Percentiles rank a stretch among this genome's conserved stretches.
Evolutionary conservation across 2,113 vertebrate genomes (phyloP).

Genomic region (Pavo muticus): DNA sequence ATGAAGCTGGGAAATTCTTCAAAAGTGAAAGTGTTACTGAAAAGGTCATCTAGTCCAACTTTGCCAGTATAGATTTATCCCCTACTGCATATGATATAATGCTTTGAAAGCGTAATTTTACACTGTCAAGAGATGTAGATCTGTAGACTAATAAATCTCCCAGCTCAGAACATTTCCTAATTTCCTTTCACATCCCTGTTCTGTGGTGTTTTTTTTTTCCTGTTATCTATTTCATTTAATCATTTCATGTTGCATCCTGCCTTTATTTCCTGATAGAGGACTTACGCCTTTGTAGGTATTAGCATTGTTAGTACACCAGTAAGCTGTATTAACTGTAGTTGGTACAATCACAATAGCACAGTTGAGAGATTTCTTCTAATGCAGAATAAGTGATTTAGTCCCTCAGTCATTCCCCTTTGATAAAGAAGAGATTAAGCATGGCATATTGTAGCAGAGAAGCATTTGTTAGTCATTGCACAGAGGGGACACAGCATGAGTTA

Average conservation of each 20-base stretch:
- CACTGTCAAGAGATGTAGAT: neutral
- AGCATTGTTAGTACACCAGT: neutral
- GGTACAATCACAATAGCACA: neutral
- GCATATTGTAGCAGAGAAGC: neutral
- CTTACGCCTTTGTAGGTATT: neutral
- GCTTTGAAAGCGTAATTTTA: constrained; percentile 38
- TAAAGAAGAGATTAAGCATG: neutral
- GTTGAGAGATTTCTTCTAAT: neutral
- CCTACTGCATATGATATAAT: neutral
- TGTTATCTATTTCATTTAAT: neutral
- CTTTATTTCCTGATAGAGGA: neutral
- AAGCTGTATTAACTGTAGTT: neutral
- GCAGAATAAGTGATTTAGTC: neutral
- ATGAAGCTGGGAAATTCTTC: neutral
- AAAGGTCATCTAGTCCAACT: constrained; percentile 29
- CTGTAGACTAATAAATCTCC: constrained; percentile 34
- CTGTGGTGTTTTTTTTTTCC: neutral
- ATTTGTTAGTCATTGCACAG: neutral
- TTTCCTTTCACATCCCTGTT: constrained; percentile 29
- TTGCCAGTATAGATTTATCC: constrained; percentile 26
- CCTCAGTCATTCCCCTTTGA: neutral
- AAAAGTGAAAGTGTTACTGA: neutral
- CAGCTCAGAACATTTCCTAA: constrained; percentile 28
- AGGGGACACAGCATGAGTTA: neutral
- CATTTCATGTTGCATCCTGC: neutral